A percentile compares a stretch with the other conserved stretches of the same genome.
These are phyloP conservation scores for Schizotus pectinicornis DNA, from an alignment of 2,888 invertebrate species.

Conservation along the genomic window DNA sequence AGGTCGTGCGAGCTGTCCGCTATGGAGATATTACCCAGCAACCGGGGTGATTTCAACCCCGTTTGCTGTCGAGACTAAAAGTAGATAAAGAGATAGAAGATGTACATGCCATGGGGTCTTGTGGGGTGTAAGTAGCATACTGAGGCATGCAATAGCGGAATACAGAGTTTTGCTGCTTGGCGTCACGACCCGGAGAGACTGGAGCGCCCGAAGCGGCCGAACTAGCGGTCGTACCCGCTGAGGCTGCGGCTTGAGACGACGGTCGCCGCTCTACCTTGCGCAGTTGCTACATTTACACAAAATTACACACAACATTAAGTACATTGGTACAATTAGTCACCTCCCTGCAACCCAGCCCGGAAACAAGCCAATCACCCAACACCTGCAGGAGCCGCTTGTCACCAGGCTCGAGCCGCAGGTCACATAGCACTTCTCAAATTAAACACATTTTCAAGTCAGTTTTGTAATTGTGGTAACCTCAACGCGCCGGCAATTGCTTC, in stretches of 20 bases:
- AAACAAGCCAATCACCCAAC: no score
- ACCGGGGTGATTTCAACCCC: conserved; percentile 10
- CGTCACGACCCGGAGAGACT: conserved; percentile 55
- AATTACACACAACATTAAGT: conserved; percentile 58
- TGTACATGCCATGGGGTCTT: conserved; percentile 68
- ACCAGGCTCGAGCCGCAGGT: no score
- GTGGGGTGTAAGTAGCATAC: conserved; percentile 67
- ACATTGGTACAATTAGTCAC: conserved; percentile 25
- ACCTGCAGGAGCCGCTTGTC: background rate
- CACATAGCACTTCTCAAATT: no score
- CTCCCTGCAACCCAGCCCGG: no score
- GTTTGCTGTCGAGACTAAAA: conserved; percentile 26
- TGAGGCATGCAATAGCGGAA: conserved; percentile 68
- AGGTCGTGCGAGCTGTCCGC: no score
- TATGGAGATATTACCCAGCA: no score
- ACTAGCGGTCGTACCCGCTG: conserved; percentile 42
- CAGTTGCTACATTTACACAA: conserved; percentile 60
- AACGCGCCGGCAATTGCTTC: no score
- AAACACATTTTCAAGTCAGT: no score
- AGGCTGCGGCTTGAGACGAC: conserved; percentile 44
- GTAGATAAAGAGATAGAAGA: conserved; percentile 50
- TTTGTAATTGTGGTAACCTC: no score
- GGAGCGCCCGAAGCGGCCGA: conserved; percentile 55
- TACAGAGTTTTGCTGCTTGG: conserved; percentile 60
- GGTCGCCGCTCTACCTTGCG: conserved; percentile 58